These are phyloP conservation scores for Actinemys pallida DNA, from an alignment of 2,113 vertebrate genomes.

Conservation along the genomic window DNA sequence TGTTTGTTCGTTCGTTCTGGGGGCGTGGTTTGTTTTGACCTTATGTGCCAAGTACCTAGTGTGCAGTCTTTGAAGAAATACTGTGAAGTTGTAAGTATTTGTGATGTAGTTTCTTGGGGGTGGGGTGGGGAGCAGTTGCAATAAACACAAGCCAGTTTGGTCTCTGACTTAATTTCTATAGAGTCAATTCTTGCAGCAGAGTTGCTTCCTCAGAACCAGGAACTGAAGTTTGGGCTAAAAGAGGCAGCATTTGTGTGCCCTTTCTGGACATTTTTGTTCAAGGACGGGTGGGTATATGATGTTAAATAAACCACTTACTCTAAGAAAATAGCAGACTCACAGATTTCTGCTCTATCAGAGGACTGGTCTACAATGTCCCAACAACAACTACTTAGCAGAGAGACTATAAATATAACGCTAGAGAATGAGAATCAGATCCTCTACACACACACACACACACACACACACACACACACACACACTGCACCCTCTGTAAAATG, in stretches of 20 bases:
- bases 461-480: too few species aligned
- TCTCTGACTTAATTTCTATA: background rate
- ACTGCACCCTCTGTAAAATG: background rate
- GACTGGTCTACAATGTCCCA: background rate
- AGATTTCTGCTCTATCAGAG: background rate
- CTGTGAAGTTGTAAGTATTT: too few species aligned
- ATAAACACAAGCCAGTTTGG: background rate
- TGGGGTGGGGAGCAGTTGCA: too few species aligned
- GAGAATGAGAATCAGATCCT: background rate
- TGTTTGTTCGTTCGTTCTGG: too few species aligned
- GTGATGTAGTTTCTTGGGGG: too few species aligned
- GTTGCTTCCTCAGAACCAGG: background rate
- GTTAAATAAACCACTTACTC: background rate
- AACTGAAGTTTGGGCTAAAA: too few species aligned
- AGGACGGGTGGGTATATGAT: too few species aligned
- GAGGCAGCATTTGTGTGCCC: too few species aligned
- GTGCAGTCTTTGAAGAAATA: too few species aligned
- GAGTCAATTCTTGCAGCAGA: background rate
- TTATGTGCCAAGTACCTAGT: too few species aligned
- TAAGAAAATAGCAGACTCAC: background rate
- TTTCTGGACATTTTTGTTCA: too few species aligned
- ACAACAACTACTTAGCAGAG: background rate
- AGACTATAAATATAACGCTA: background rate
- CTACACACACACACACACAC: background rate
- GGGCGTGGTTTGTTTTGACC: too few species aligned